These are phyloP conservation scores for Corapipo altera DNA, from an alignment of 2,113 vertebrate genomes.

Conservation along the genomic window DNA sequence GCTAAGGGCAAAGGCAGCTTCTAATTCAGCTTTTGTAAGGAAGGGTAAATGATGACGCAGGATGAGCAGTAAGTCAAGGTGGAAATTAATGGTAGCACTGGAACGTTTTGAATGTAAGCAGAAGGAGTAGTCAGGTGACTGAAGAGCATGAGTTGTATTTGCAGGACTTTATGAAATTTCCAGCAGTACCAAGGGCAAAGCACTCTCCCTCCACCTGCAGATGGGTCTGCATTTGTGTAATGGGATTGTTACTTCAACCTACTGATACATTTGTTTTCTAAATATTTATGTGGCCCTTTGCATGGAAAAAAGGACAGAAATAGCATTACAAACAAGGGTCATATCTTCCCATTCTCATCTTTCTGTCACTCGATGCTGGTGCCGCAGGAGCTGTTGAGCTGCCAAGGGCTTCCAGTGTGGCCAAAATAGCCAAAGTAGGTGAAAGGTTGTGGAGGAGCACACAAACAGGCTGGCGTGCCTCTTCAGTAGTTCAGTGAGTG, in stretches of 20 bases:
- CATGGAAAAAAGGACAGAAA: conserved; percentile 5
- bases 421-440: conserved; percentile 34
- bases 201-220: fast-evolving
- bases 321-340: conserved; percentile 1
- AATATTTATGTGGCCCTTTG: background rate
- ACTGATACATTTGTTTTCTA: background rate
- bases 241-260: background rate
- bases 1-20: background rate
- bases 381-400: background rate
- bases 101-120: background rate
- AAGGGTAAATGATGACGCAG: background rate
- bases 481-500: background rate
- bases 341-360: background rate
- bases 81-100: background rate
- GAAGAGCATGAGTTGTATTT: background rate
- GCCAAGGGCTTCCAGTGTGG: background rate
- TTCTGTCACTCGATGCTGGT: background rate
- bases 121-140: background rate
- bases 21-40: background rate
- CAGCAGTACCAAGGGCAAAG: background rate
- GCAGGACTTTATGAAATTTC: background rate
- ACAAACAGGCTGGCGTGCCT: conserved; percentile 26
- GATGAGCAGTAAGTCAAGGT: background rate
- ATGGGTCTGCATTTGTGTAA: background rate
- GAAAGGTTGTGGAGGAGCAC: conserved; percentile 41